Base-by-base conservation (phyloP, 2,888 invertebrate genomes). In the Ametastegia equiseti region DNA sequence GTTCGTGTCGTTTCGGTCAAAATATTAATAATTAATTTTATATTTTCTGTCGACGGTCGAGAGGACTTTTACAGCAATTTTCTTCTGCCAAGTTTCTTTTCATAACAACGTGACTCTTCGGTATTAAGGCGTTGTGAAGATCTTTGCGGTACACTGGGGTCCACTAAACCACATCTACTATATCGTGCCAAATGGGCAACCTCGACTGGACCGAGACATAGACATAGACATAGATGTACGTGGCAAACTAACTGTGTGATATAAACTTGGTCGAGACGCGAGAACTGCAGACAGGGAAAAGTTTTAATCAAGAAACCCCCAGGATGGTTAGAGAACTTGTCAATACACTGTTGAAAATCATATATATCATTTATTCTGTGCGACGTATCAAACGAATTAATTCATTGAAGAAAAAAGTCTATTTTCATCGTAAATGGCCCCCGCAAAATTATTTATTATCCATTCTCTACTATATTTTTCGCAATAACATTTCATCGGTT, bases 241-340 rank as follows among this genome's bases (percentile, higher is more conserved):
- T 42, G 19, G 23, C 42, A 1, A 69, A 42, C 23, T 54, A 69
- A 69, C 69, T 69, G 42, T 42, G 42, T 13, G 69, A 69, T 69
- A 19, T 69, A 73, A 73, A 73, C 47, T 73, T 33, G 47, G 1
- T 50, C 36, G 39, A 39, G n/a, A 67, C 13, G n/a, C 39, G n/a
- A 19, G 54, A 54, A 54, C 54, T 54, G 63, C 39, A 73, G 45
- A 73, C 33, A 47, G 15, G 47, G 33, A 7, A 73, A 73, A 73
- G 73, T 73, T 73, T 73, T 73, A 73, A 73, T 73, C 73, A 73
- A 73, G 73, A 73, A 73, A 73, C 30, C 36, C n/a, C 63, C 33
- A 63, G 30, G n/a, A 36, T 33, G 63, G 63, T n/a, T 45, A 69
- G 69, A 9, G 23, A 69, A 69, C 69, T 54, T 54, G 63, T 63